Evolutionary conservation across 35 echinoderm and acorn worm species (phyloP), one percentile per base, ranked within the genome.

Genomic region (Strongylocentrotus purpuratus): DNA sequence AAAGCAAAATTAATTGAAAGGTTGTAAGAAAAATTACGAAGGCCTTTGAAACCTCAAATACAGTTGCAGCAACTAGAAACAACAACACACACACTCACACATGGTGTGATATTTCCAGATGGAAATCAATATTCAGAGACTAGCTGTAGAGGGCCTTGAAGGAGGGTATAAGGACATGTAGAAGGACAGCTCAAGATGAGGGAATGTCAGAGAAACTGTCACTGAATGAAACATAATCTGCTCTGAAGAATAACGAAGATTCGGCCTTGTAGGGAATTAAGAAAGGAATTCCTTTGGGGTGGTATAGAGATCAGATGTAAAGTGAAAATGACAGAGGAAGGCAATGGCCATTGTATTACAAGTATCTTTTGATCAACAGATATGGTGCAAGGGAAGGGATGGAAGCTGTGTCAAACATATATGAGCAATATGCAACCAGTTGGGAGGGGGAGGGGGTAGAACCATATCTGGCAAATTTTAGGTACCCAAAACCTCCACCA

Each of bases 161-260:
- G 65, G 65, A 78, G 65, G 20, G 20, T 78, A n/a, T 78, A 78
- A 78, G 65, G 65, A 78, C 65, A 78, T 31, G 65, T 78, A 28
- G 25, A 78, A 78, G 65, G 65, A 78, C 65, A 78, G 3, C 65
- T 78, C 65, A 78, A 78, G 65, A 28, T 78, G 17, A 78, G 20
- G 20, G 20, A n/a, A 28, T 78, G 65, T n/a, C 65, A 78, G 28
- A 28, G 65, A 78, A 78, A 78, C 65, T 78, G 65, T 78, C 65
- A 78, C 65, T 78, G 65, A 78, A 78, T 78, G 65, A 78, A 78
- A 78, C 65, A n/a, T 78, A 78, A 78, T 78, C 65, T 78, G 20
- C n/a, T 78, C 20, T 78, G 22, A 78, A n/a, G 65, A 78, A 78
- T 78, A n/a, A 7, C n/a, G 18, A 78, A 78, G 65, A 8, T 78